Conservation (phyloP, 2,888 invertebrate genomes). For the Entomobrya multifasciata region DNA sequence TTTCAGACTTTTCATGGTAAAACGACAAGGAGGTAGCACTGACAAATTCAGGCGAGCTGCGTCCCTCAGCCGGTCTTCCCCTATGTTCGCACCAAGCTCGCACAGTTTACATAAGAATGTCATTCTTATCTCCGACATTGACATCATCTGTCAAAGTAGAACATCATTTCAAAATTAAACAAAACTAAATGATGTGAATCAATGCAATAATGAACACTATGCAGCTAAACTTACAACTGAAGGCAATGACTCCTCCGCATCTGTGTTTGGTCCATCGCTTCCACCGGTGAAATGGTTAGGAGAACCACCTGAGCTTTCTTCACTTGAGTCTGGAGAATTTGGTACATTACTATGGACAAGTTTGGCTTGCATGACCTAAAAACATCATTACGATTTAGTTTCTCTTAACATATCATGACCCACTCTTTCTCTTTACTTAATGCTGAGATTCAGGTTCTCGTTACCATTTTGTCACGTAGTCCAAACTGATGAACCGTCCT, state of each 20-base stretch:
- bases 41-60: slow-evolving; percentile 90
- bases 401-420: too few relatives aligned
- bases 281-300: slow-evolving; percentile 87
- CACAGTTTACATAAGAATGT: slow-evolving; percentile 85
- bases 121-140: slow-evolving; percentile 83
- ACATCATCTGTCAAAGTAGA: slow-evolving; percentile 85
- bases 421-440: too few relatives aligned
- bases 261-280: slow-evolving; percentile 89
- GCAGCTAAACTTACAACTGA: slow-evolving; percentile 87
- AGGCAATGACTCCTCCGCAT: slow-evolving; percentile 93
- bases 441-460: too few relatives aligned
- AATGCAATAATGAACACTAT: too few relatives aligned
- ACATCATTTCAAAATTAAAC: neutral
- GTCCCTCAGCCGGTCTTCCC: slow-evolving; percentile 90
- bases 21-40: slow-evolving; percentile 89
- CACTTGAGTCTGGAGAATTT: slow-evolving; percentile 94
- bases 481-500: slow-evolving; percentile 93
- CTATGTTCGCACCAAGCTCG: slow-evolving; percentile 91
- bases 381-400: neutral
- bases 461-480: slow-evolving; percentile 92
- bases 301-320: slow-evolving; percentile 96
- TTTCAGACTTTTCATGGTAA: slow-evolving; percentile 85
- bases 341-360: slow-evolving; percentile 87
- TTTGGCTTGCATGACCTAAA: slow-evolving; percentile 88
- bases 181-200: neutral